Evolutionary conservation across 2,888 invertebrate genomes (phyloP), one percentile per base, ranked within the genome.

Genomic region (Eristalis pertinax): DNA sequence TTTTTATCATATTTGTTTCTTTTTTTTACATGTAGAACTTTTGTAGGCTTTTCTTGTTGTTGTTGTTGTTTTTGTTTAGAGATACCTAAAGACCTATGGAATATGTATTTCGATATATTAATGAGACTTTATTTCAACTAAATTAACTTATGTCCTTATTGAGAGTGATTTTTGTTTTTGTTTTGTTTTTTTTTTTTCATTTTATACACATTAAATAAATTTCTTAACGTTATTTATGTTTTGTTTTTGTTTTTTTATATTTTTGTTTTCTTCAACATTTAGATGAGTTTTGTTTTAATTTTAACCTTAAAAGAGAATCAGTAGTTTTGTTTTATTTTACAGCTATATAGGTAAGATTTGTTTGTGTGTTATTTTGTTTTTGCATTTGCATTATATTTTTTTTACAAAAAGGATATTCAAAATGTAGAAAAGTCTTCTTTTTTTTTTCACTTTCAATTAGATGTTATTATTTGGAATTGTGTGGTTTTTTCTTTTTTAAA

Each of bases 351-450:
- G 70, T 67, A 78, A 86, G 75, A 86, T 84, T 88, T 86, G 24
- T 70, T 82, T 56, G 15, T 50, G 50, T 50, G 50, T 50, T 50
- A 50, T 67, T 82, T 74, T 69, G 19, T 35, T 62, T 56, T 56
- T 74, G 22, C 73, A 67, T 69, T 70, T 89, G 58, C 79, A 80
- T 84, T 68, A 5, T 32, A 5, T 72, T 89, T 67, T 82, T 84
- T 84, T 86, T 81, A 84, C 80, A 81, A 84, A 84, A 88, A 89
- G 70, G 80, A 85, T 78, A 84, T 86, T 86, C 81, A 88, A 88
- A 87, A 80, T 86, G 82, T 82, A 88, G 85, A 88, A 85, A 88
- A 88, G 81, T 82, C 75, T 73, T 85, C 22, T 26, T 73, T 73
- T 70, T 84, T 82, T 62, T 68, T 50, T 69, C 50, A 35, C 67